phyloP scores from a whole-genome alignment of 2,113 vertebrate species.

The Noctilio leporinus region DNA sequence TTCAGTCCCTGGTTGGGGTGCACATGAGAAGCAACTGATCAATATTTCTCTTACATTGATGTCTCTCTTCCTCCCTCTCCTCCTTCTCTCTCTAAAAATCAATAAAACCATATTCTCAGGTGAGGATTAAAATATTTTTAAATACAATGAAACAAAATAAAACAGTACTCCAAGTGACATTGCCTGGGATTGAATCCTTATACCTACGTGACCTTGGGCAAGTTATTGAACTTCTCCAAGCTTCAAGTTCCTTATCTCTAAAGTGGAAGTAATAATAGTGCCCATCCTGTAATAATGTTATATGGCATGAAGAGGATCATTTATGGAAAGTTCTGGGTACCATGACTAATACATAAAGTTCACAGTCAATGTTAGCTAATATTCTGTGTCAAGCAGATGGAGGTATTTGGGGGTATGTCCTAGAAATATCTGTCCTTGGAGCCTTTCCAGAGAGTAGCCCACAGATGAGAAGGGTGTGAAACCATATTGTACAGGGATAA shows the following conservation, averaged over 20 bases:
- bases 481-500: background rate
- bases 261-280: background rate
- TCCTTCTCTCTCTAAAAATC: too few species aligned
- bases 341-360: background rate
- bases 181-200: background rate
- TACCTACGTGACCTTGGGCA: background rate
- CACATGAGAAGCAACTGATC: too few species aligned
- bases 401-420: background rate
- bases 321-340: background rate
- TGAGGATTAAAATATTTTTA: too few species aligned
- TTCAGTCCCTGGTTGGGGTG: too few species aligned
- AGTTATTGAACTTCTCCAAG: background rate
- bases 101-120: too few species aligned
- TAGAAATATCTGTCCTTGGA: background rate
- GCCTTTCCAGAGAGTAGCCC: background rate
- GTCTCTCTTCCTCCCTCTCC: too few species aligned
- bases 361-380: fast-evolving
- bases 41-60: too few species aligned
- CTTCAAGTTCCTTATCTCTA: background rate
- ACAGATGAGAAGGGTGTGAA: background rate
- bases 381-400: background rate
- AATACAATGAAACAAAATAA: background rate
- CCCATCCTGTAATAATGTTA: background rate
- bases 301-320: background rate
- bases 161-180: background rate